Conservation (phyloP, 2,113 vertebrate genomes). For the Elephantulus edwardii region DNA sequence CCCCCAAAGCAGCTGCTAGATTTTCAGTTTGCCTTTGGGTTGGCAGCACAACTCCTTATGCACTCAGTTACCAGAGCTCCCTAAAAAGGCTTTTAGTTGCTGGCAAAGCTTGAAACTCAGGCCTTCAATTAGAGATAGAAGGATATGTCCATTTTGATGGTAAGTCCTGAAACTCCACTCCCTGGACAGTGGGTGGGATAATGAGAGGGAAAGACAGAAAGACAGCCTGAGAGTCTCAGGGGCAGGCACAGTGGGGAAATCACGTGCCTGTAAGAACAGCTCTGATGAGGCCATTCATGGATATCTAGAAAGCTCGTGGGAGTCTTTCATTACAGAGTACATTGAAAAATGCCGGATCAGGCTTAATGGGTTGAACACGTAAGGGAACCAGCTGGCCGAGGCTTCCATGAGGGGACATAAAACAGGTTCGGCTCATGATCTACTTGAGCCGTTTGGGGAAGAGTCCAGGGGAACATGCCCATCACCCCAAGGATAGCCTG, state of each 20-base stretch:
- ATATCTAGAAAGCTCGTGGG: background rate
- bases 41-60: no score
- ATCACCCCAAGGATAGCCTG: constrained; percentile 3
- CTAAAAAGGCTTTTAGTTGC: background rate
- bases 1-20: no score
- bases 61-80: no score
- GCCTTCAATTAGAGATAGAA: background rate
- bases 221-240: no score
- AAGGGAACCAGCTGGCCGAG: background rate
- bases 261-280: fast-evolving
- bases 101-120: fast-evolving
- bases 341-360: background rate
- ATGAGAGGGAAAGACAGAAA: background rate
- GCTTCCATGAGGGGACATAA: background rate
- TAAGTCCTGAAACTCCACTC: background rate
- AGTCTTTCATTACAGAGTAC: background rate
- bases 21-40: no score
- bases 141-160: background rate
- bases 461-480: fast-evolving
- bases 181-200: background rate
- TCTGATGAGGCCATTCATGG: fast-evolving
- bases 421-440: background rate
- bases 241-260: background rate
- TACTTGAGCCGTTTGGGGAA: background rate
- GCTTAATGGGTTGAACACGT: background rate